Evolutionary conservation across 2,113 vertebrate species (phyloP).

Genomic region (Cervus canadensis): DNA sequence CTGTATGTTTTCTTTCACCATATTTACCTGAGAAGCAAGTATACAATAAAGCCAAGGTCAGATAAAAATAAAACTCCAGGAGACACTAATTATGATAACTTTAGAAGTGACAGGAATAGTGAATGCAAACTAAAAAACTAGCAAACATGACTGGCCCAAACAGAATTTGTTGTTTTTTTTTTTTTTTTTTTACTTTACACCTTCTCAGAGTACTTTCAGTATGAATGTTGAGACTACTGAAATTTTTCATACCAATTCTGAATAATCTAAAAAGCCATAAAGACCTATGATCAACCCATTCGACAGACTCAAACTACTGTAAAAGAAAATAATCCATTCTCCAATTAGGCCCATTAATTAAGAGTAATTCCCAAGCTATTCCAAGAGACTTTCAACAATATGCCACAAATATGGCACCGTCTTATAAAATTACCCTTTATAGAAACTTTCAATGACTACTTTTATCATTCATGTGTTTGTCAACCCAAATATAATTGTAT

Average conservation of each 20-base stretch:
- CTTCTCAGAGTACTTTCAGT: background rate
- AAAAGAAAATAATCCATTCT: background rate
- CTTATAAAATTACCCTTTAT: background rate
- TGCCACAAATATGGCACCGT: fast-evolving
- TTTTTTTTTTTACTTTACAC: background rate
- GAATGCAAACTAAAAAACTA: background rate
- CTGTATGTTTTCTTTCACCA: background rate
- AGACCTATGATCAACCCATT: background rate
- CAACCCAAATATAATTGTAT: background rate
- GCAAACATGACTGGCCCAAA: background rate
- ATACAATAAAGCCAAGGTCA: background rate
- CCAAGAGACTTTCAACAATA: background rate
- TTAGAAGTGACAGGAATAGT: background rate
- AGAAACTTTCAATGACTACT: background rate
- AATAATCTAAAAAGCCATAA: background rate
- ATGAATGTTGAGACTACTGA: background rate
- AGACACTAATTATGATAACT: background rate
- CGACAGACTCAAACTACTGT: fast-evolving
- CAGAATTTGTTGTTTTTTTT: background rate
- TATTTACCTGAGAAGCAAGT: background rate
- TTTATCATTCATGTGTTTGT: background rate
- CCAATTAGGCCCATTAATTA: background rate
- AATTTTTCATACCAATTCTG: background rate
- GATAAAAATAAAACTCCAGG: background rate
- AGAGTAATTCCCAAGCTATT: background rate